These are phyloP conservation scores for Fissipunctia ypsillon DNA, from an alignment of 2,888 invertebrate genomes.

Conservation along the genomic window DNA sequence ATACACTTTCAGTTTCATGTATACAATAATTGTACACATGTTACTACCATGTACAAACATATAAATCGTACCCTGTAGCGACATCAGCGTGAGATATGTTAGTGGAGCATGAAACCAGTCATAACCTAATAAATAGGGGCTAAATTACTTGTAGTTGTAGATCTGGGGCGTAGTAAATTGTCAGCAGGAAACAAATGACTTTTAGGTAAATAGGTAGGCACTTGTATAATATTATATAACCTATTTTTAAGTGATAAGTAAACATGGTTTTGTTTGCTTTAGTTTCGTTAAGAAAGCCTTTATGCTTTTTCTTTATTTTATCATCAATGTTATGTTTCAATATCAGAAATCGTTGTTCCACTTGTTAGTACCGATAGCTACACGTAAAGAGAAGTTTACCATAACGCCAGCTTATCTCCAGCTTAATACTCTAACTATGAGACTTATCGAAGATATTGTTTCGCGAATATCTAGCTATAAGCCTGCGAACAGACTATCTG, in stretches of 20 bases:
- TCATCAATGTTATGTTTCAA: neutral
- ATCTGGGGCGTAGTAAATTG: conserved; percentile 6
- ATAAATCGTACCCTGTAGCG: conserved; percentile 35
- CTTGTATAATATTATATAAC: neutral
- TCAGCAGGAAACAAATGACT: neutral
- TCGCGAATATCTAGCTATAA: conserved; percentile 52
- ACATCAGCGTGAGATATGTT: conserved; percentile 23
- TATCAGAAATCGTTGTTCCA: neutral
- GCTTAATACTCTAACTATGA: neutral
- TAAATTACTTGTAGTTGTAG: conserved; percentile 7
- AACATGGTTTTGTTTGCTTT: neutral
- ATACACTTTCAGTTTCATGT: conserved; percentile 40
- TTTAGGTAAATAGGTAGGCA: neutral
- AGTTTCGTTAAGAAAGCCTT: neutral
- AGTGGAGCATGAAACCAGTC: conserved; percentile 33
- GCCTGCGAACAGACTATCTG: conserved; percentile 46
- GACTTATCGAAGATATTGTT: conserved; percentile 39
- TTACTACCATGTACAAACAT: conserved; percentile 10
- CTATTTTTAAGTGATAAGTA: neutral
- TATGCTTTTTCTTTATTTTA: neutral
- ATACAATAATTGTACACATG: conserved; percentile 33
- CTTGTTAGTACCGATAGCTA: neutral
- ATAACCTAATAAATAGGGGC: conserved; percentile 34
- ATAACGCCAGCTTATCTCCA: neutral
- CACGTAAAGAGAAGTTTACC: neutral